These are phyloP conservation scores for Trissoscelio sp. DNA, from an alignment of 2,888 invertebrate species.

Conservation along the genomic window DNA sequence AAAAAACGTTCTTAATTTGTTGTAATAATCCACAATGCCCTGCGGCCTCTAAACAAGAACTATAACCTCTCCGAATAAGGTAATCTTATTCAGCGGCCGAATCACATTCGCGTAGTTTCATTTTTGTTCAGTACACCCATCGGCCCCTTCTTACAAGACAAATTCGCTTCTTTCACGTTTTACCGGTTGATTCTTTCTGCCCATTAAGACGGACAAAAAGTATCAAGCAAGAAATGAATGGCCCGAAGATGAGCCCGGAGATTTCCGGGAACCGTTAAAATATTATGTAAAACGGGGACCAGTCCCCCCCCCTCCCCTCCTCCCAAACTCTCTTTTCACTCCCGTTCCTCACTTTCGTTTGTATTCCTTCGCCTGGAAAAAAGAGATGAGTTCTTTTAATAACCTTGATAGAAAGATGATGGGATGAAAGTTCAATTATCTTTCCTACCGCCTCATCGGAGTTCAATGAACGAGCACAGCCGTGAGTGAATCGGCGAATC, in stretches of 20 bases:
- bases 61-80: constrained; percentile 24
- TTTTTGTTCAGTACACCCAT: constrained; percentile 24
- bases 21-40: constrained; percentile 14
- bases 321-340: constrained; percentile 61
- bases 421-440: constrained; percentile 75
- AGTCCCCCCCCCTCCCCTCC: constrained; percentile 40
- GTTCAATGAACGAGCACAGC: constrained; percentile 78
- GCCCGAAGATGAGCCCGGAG: constrained; percentile 26
- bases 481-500: constrained; percentile 73
- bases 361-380: constrained; percentile 63
- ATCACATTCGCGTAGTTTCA: constrained; percentile 30
- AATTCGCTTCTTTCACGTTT: constrained; percentile 33
- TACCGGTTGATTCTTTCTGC: constrained; percentile 31
- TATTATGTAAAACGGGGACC: constrained; percentile 77
- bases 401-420: constrained; percentile 56
- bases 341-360: constrained; percentile 33
- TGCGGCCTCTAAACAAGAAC: constrained; percentile 48
- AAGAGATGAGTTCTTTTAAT: constrained; percentile 49
- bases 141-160: constrained; percentile 13
- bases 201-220: constrained; percentile 31
- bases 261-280: constrained; percentile 79
- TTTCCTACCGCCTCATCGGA: constrained; percentile 70
- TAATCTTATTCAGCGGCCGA: constrained; percentile 6
- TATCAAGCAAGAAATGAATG: constrained; percentile 42
- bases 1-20: constrained; percentile 16